A percentile compares a stretch with the other conserved stretches of the same genome.
Evolutionary conservation across 2,113 vertebrate species (phyloP).

Genomic region (Peromyscus maniculatus): DNA sequence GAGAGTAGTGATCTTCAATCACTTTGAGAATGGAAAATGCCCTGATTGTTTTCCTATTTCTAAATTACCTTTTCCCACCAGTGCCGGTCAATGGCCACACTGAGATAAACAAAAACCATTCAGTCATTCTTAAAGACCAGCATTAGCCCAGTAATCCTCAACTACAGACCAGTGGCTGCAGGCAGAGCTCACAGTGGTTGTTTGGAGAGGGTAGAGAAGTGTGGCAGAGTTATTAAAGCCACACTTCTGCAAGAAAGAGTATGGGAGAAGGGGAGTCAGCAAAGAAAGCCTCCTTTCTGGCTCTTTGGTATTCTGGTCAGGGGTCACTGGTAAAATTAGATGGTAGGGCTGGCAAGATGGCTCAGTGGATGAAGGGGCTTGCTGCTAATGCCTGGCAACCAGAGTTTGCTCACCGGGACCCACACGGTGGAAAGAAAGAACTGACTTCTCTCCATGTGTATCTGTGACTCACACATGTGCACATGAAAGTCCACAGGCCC

Average conservation of each 20-base stretch:
- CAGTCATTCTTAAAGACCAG: conserved; percentile 56
- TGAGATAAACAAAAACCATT: conserved; percentile 64
- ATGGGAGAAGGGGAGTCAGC: not conserved
- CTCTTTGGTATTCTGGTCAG: not conserved
- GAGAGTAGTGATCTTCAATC: conserved; percentile 57
- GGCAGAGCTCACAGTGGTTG: not conserved
- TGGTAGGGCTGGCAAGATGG: not conserved
- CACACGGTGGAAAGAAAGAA: not conserved
- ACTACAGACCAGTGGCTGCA: not conserved
- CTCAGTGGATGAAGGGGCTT: not conserved
- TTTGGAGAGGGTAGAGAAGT: no score
- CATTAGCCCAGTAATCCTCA: conserved; percentile 18
- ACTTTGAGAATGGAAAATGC: conserved; percentile 64
- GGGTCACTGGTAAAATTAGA: not conserved
- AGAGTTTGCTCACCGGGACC: not conserved
- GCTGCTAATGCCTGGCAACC: not conserved
- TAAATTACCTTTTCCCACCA: conserved; percentile 53
- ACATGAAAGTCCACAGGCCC: not conserved
- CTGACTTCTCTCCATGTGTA: not conserved
- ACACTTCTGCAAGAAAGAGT: conserved; percentile 12
- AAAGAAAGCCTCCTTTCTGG: not conserved
- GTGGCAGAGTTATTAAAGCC: not conserved
- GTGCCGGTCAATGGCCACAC: conserved; percentile 46
- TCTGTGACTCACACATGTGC: not conserved
- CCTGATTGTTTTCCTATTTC: conserved; percentile 63